Percentiles rank a stretch among this genome's conserved stretches.
These are phyloP conservation scores for Alexandromys fortis DNA, from an alignment of 2,113 vertebrate genomes.

Conservation along the genomic window DNA sequence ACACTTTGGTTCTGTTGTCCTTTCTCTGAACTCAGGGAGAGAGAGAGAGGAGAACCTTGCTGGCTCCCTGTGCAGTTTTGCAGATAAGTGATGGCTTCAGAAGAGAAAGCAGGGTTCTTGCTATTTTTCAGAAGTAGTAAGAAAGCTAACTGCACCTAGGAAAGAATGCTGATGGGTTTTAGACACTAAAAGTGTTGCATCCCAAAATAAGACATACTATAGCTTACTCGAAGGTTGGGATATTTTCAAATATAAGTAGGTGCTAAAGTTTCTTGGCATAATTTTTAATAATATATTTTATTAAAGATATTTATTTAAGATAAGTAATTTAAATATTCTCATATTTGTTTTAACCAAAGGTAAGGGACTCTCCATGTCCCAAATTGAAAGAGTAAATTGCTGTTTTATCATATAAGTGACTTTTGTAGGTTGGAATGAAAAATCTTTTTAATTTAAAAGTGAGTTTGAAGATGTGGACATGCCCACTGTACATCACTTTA, in stretches of 20 bases:
- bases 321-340: constrained; percentile 56
- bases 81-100: constrained; percentile 9
- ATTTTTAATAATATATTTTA: not conserved
- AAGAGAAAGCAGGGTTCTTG: not conserved
- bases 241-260: constrained; percentile 8
- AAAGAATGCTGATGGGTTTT: not conserved
- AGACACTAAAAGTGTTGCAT: not conserved
- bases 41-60: constrained; percentile 39
- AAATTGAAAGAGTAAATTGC: constrained; percentile 66
- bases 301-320: not conserved
- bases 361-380: constrained; percentile 45
- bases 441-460: constrained; percentile 83
- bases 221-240: not conserved
- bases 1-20: constrained; percentile 55
- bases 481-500: constrained; percentile 68
- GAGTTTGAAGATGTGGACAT: constrained; percentile 75
- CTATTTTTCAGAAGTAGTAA: constrained; percentile 51
- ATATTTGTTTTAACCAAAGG: constrained; percentile 39
- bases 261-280: constrained; percentile 1
- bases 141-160: constrained; percentile 35
- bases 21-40: constrained; percentile 64
- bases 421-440: constrained; percentile 74
- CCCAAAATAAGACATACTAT: not conserved
- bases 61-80: constrained; percentile 39
- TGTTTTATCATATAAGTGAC: constrained; percentile 60